Percentiles rank a stretch among this genome's conserved stretches.
phyloP scores from a whole-genome alignment of 1,140 invertebrate genomes.

The Ctenoplectra terminalis region DNA sequence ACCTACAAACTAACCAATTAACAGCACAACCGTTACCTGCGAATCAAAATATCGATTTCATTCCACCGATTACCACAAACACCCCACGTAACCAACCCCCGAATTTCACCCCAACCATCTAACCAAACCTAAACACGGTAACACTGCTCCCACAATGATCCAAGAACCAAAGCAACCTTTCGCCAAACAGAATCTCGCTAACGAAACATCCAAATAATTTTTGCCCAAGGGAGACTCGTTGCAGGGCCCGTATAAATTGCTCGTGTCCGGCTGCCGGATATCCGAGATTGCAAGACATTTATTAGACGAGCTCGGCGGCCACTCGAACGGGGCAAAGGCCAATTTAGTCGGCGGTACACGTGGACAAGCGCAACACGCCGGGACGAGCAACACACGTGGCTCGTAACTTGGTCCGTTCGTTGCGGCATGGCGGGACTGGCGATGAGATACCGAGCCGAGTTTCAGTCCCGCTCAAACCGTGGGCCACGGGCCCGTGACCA shows the following conservation, averaged over 20 bases:
- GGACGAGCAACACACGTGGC: constrained; percentile 46
- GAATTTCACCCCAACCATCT: too few species aligned
- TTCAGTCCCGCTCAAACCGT: background rate
- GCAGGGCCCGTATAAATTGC: background rate
- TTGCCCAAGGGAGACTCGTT: background rate
- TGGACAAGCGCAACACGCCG: constrained; percentile 42
- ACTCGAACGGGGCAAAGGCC: background rate
- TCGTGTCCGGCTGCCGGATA: constrained; percentile 36
- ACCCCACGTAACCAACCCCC: too few species aligned
- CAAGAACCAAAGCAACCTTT: background rate
- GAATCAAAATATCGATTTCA: too few species aligned
- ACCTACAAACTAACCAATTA: too few species aligned
- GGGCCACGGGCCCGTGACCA: background rate
- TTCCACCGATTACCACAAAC: too few species aligned
- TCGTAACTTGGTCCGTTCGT: constrained; percentile 39
- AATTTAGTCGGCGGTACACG: constrained; percentile 51
- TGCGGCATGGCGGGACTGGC: constrained; percentile 30
- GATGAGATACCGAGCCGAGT: constrained; percentile 27
- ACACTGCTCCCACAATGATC: background rate
- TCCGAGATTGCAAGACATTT: constrained; percentile 46
- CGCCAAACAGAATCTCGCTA: background rate
- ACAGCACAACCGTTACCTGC: too few species aligned
- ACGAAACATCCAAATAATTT: constrained; percentile 17
- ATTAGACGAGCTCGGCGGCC: constrained; percentile 19
- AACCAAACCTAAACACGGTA: too few species aligned